Conservation (phyloP, 2,113 vertebrate species). For the Microcebus griseorufus region DNA sequence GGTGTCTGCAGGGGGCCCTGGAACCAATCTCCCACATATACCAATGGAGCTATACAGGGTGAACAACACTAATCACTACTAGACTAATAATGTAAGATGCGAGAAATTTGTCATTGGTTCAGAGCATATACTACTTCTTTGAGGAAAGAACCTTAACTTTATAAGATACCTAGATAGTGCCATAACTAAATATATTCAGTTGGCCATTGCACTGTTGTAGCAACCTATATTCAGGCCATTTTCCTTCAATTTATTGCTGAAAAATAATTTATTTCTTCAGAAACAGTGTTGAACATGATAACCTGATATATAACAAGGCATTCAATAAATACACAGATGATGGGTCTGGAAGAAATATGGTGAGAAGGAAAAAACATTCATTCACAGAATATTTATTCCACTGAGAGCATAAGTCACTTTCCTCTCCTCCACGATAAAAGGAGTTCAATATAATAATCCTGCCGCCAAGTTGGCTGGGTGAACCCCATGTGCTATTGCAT, state of each 20-base stretch:
- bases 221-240: not conserved
- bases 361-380: not conserved
- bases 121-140: not conserved
- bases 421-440: not conserved
- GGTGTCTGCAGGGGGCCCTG: not conserved
- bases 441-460: not conserved
- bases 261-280: not conserved
- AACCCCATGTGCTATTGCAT: rapidly evolving
- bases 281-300: not conserved
- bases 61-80: not conserved
- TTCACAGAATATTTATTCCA: not conserved
- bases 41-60: not conserved
- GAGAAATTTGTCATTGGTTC: not conserved
- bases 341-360: not conserved
- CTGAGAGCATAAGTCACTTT: not conserved
- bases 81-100: not conserved
- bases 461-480: not conserved
- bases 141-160: not conserved
- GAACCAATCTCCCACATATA: not conserved
- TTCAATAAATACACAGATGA: not conserved
- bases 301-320: not conserved
- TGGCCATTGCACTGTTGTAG: not conserved
- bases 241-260: not conserved
- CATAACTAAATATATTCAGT: not conserved
- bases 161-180: not conserved